Base-by-base conservation (phyloP, 2,888 invertebrate genomes). In the Drosophila atripex region DNA sequence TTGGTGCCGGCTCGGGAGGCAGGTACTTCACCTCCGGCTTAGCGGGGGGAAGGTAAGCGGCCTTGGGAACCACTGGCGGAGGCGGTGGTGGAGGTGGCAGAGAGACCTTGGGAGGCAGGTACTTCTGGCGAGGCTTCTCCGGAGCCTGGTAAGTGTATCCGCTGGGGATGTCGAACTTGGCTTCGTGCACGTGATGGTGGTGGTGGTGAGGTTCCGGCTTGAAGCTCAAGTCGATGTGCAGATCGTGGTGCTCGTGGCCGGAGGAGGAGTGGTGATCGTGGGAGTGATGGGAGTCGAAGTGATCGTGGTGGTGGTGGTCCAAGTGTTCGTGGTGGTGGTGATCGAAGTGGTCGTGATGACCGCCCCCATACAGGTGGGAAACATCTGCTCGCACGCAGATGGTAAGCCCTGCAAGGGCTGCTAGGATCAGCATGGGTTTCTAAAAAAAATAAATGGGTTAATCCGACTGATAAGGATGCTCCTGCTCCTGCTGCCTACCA, bases 121-220 rank as follows among this genome's bases (percentile, higher is more conserved):
- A 68, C 61, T 68, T 68, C 50, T 55, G 60, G 12, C 68, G 71
- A 3, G 68, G 68, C 28, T 71, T 68, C 46, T 68, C 57, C 3
- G 71, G 79, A 9, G 66, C 58, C 1, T 39, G 59, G 49, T 88
- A 84, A 21, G 55, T 86, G 41, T 84, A 84, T 51, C 84, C 88
- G 35, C 64, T 58, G 12, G 72, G 73, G 25, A 38, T 57, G 23
- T 52, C 53, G 23, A 39, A 65, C 32, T 54, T 66, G 46, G 54
- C 46, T 38, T 65, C 66, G 30, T 56, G 54, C 21, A 71, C 41
- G 0, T 66, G 75, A 0, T 47, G 8, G 6, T 78, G 77, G 7
- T 78, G 68, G 11, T 72, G 63, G n/a, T 78, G 77, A 0, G 69
- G 41, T 14, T 73, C 75, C 4, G 57, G 47, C n/a, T 74, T 54